Percentiles rank a stretch among this genome's conserved stretches.
Conservation (phyloP, 2,113 vertebrate species). For the Corapipo altera region DNA sequence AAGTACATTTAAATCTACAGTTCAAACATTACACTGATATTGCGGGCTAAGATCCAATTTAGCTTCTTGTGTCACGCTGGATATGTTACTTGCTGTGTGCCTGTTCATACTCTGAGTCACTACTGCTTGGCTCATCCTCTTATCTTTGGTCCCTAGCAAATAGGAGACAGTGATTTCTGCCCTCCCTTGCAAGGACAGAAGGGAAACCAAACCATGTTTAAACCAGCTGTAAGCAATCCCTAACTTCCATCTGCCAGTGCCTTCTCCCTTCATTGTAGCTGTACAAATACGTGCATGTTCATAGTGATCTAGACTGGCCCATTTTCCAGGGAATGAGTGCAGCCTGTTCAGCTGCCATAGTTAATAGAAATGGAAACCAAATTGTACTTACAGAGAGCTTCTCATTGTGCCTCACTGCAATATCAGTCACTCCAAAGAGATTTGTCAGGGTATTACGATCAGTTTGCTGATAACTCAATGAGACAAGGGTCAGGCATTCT, state of each 20-base stretch:
- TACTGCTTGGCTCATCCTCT: not conserved
- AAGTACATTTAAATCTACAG: not conserved
- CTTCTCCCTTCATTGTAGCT: rapidly evolving
- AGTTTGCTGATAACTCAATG: not conserved
- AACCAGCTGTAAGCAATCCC: not conserved
- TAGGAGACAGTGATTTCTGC: not conserved
- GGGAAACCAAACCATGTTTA: not conserved
- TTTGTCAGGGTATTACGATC: not conserved
- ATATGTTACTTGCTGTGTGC: not conserved
- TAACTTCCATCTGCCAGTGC: not conserved
- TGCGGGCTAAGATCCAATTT: rapidly evolving
- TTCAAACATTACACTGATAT: not conserved
- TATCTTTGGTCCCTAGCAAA: not conserved
- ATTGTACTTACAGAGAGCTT: not conserved
- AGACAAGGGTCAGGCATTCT: not conserved
- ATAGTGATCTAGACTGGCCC: not conserved
- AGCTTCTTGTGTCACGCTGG: not conserved
- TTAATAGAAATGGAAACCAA: not conserved
- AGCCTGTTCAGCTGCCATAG: not conserved
- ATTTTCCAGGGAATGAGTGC: not conserved
- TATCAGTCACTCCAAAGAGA: not conserved
- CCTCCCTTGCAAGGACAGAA: not conserved
- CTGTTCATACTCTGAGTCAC: not conserved
- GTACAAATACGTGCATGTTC: not conserved
- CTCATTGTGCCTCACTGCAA: not conserved